Conservation (phyloP, 1,140 invertebrate species). For the Drosophila dunni region DNA sequence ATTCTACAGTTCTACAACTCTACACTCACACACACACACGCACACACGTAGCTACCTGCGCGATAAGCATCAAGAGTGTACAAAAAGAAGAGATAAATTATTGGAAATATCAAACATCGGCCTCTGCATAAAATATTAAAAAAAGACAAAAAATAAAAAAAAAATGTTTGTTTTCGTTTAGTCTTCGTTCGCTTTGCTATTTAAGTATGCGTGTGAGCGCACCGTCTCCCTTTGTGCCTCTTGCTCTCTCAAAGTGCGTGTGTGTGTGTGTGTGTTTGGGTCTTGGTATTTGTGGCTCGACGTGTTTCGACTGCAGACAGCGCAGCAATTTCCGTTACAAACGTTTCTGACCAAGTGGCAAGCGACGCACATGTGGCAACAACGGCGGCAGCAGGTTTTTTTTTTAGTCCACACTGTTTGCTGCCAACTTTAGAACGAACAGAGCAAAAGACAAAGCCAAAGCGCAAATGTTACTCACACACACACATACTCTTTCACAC, state of each 20-base stretch:
- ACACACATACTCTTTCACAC: constrained; percentile 16
- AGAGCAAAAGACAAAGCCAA: constrained; percentile 29
- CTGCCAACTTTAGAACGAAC: constrained; percentile 66
- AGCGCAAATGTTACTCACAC: constrained; percentile 32
- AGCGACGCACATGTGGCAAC: constrained; percentile 39
- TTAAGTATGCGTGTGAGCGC: constrained; percentile 52
- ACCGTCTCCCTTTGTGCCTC: background rate
- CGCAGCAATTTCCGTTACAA: constrained; percentile 76
- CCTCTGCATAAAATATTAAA: constrained; percentile 23
- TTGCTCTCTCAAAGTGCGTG: background rate
- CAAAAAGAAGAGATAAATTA: constrained; percentile 12
- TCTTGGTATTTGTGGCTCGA: constrained; percentile 30
- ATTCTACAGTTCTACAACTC: background rate
- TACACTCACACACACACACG: constrained; percentile 8
- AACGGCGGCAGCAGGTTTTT: constrained; percentile 44
- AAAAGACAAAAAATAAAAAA: constrained; percentile 16
- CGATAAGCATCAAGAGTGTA: constrained; percentile 43
- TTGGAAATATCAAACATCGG: constrained; percentile 45
- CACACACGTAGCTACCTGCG: constrained; percentile 17
- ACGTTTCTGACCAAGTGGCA: constrained; percentile 60
- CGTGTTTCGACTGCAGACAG: constrained; percentile 64
- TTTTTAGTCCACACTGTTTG: background rate
- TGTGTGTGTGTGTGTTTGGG: background rate
- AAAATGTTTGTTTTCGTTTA: constrained; percentile 21
- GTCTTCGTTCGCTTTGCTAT: constrained; percentile 20